Evolutionary conservation across 2,888 invertebrate genomes (phyloP), one percentile per base, ranked within the genome.

Genomic region (Oscheius sp.): DNA sequence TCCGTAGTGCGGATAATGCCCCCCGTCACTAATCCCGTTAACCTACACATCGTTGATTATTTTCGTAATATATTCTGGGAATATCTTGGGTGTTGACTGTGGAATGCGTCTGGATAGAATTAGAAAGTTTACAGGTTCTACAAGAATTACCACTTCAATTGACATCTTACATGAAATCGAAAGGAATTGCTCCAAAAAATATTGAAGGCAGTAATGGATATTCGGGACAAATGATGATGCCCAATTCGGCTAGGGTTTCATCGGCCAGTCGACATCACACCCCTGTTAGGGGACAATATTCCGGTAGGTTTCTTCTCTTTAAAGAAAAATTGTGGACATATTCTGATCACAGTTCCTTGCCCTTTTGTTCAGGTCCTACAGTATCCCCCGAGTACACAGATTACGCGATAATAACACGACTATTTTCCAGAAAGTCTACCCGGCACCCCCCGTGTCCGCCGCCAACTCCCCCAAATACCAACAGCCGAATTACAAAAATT

Each of bases 111-210:
- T 3, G 25, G 21, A n/a, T n/a, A n/a, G n/a, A n/a, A 6, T 59
- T 23, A 29, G 9, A 68, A 13, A 41, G 2, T 0, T 2, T 41
- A 58, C 49, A 72, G 72, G 72, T 72, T 21, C 77, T 86, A 7
- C 82, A 81, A 25, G 86, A 86, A 56, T 76, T 86, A 21, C 86
- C 86, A 9, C 80, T 70, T 1, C 86, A 86, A 68, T 58, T 85
- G 69, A 75, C 79, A 1, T 73, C 75, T 6, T 82, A 79, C 68
- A 81, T 82, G 81, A 78, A 78, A 21, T 61, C 53, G 27, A 55
- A 72, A n/a, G 76, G 76, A 45, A 75, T 78, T n/a, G 43, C 49
- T 18, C 80, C 80, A 12, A 43, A 63, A 46, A 53, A 64, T 12
- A 23, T 12, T 6, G 25, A 55, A 13, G 55, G 55, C 23, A 49